A percentile compares a stretch with the other conserved stretches of the same genome.
Evolutionary conservation across 2,797 vertebrate genomes (phyloP).

Genomic region (Botia kubotai): DNA sequence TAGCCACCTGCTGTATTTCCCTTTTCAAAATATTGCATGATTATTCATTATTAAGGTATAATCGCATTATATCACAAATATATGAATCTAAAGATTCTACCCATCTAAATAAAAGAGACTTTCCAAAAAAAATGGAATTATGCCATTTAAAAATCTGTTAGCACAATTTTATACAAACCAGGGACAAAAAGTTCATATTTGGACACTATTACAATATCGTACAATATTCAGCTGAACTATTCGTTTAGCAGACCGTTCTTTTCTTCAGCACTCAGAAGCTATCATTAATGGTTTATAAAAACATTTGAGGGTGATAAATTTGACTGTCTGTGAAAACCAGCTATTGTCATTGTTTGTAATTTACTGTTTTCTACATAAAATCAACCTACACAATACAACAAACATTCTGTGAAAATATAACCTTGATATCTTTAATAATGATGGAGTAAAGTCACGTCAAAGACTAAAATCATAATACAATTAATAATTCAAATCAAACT

Average conservation of each 20-base stretch:
- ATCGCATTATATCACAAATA: constrained; percentile 12
- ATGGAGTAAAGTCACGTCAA: too few relatives aligned
- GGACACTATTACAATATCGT: background rate
- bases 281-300: too few relatives aligned
- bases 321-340: too few relatives aligned
- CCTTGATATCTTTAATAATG: too few relatives aligned
- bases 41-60: background rate
- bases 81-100: constrained; percentile 6
- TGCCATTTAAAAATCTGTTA: background rate
- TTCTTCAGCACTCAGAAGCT: background rate
- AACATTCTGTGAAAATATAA: too few relatives aligned
- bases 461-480: too few relatives aligned
- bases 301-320: too few relatives aligned
- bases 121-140: too few relatives aligned
- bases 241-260: background rate
- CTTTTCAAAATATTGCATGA: background rate
- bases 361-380: too few relatives aligned
- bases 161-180: background rate
- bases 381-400: too few relatives aligned
- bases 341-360: too few relatives aligned
- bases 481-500: too few relatives aligned
- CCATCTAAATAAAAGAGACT: background rate
- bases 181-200: background rate
- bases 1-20: background rate
- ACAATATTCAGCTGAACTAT: background rate